Conservation (phyloP, 2,113 vertebrate genomes). For the Tupaia chinensis region DNA sequence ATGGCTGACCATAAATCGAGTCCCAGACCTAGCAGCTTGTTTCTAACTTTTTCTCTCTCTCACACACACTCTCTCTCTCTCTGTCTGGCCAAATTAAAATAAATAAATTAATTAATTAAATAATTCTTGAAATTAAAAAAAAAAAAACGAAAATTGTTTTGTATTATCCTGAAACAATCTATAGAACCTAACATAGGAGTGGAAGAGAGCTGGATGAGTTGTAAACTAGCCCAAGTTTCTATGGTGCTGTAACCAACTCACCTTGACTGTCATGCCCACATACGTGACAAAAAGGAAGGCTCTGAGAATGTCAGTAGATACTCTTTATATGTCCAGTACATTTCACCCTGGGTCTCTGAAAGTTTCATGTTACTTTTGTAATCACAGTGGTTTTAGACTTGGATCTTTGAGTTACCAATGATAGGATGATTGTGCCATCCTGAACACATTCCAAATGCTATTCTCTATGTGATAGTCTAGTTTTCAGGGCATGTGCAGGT, state of each 20-base stretch:
- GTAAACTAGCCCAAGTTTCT: neutral
- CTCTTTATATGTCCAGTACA: neutral
- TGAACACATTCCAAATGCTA: neutral
- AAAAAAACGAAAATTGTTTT: neutral
- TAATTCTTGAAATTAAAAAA: too few species aligned
- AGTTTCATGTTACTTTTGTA: neutral
- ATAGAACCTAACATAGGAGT: neutral
- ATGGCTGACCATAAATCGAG: too few species aligned
- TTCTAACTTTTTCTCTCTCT: too few species aligned
- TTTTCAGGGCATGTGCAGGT: neutral
- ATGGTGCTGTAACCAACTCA: neutral
- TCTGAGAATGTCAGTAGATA: neutral
- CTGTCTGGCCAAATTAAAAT: too few species aligned
- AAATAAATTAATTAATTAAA: too few species aligned
- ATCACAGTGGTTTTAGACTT: neutral
- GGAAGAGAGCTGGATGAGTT: neutral
- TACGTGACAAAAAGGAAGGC: neutral
- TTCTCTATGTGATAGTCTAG: neutral
- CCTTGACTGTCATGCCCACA: neutral
- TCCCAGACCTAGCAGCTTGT: too few species aligned
- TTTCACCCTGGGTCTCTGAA: neutral
- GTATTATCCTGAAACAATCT: neutral
- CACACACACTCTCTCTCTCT: too few species aligned
- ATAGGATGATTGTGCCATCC: neutral
- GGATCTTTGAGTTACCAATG: neutral